Base-by-base conservation (phyloP, 92 coral and sea anemone species). In the Phymanthus crucifer region DNA sequence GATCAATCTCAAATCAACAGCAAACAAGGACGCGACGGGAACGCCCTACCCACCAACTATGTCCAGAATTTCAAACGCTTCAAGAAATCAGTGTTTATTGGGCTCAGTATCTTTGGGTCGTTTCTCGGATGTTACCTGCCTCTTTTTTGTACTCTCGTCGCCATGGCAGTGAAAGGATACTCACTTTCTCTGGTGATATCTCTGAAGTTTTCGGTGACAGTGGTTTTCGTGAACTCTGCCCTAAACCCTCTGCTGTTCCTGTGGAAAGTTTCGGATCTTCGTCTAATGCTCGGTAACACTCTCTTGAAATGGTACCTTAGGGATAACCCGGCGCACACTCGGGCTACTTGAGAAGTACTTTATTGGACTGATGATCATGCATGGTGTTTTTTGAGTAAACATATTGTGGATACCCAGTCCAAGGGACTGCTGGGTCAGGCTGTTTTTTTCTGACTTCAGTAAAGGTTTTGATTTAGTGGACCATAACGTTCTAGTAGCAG, bases 211-310 rank as follows among this genome's bases (percentile, higher is more conserved):
- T 37, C 72, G 4, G 38, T 50, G 18, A 77, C 46, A 23, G 31
- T 77, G 27, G 81, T 64, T 3, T 77, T 77, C 35, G 29, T 77
- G 38, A 77, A 77, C 65, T 77, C 81, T 0, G 56, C 81, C 2
- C 37, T 77, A 6, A 77, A 77, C 19, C 81, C 81, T 1, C 70
- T 64, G 35, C 16, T 77, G 48, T 77, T 77, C 3, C 48, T 77
- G 33, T 77, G 81, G 81, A 36, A 66, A 77, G 32, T 77, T 36
- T 37, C 35, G n/a, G 81, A 77, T 64, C 81, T 77, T 77, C 81
- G 81, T 6, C 71, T 61, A 64, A 58, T 61, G 1, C 48, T 69
- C 31, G 18, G 11, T 3, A 34, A 23, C 14, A 77, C 35, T 8
- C 3, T 74, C n/a, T 72, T 37, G 45, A 72, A 46, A n/a, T 29